phyloP scores from a whole-genome alignment of 1,140 invertebrate genomes.

The Coptotermes formosanus region DNA sequence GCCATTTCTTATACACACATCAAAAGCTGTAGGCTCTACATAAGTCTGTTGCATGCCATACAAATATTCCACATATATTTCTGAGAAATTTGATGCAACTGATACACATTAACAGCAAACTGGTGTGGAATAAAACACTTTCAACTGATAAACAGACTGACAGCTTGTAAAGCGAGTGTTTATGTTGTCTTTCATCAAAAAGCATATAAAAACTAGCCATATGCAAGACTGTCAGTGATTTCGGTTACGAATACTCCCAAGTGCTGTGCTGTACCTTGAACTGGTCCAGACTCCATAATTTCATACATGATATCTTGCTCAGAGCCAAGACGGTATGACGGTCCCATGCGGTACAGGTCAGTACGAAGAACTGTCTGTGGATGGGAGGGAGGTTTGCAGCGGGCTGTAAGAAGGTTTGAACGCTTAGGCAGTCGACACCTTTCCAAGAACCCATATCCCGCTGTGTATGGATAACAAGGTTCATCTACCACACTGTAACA shows the following conservation, averaged over 20 bases:
- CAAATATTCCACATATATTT: too few species aligned
- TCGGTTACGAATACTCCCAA: neutral
- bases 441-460: slow-evolving; percentile 49
- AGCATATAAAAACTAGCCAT: too few species aligned
- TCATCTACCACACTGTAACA: slow-evolving; percentile 71
- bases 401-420: slow-evolving; percentile 51
- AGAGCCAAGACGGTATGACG: slow-evolving; percentile 75
- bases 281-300: slow-evolving; percentile 87
- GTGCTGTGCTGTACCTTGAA: slow-evolving; percentile 69
- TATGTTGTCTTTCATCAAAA: too few species aligned
- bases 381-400: slow-evolving; percentile 50
- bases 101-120: too few species aligned
- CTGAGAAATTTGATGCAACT: too few species aligned
- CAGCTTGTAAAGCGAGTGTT: too few species aligned
- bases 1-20: too few species aligned
- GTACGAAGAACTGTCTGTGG: slow-evolving; percentile 37
- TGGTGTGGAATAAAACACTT: too few species aligned
- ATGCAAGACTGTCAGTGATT: neutral
- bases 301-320: slow-evolving; percentile 89
- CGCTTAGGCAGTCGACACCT: slow-evolving; percentile 58
- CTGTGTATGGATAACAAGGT: slow-evolving; percentile 76
- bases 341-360: slow-evolving; percentile 70
- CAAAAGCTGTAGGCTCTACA: too few species aligned
- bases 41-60: too few species aligned
- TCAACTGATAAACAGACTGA: too few species aligned